phyloP scores from a whole-genome alignment of 2,113 vertebrate genomes.

The Sceloporus undulatus region DNA sequence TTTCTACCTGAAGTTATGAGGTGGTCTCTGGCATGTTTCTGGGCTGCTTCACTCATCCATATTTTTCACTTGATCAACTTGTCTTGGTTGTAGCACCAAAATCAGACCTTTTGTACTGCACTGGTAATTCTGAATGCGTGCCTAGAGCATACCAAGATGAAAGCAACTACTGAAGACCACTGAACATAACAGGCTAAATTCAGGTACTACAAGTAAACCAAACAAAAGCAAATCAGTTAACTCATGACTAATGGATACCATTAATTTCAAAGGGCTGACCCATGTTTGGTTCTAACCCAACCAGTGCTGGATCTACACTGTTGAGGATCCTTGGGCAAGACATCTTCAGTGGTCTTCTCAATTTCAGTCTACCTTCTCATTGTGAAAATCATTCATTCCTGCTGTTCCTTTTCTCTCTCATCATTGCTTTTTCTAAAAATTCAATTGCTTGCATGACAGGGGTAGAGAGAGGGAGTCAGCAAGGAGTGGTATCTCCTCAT shows the following conservation, averaged over 20 bases:
- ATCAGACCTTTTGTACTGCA: not conserved
- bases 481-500: too few species aligned
- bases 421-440: too few species aligned
- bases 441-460: too few species aligned
- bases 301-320: too few species aligned
- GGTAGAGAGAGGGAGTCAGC: too few species aligned
- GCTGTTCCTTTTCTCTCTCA: too few species aligned
- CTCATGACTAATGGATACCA: not conserved
- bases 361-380: too few species aligned
- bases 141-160: not conserved
- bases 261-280: not conserved
- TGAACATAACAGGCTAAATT: not conserved
- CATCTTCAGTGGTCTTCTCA: too few species aligned
- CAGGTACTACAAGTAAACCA: not conserved
- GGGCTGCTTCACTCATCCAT: not conserved
- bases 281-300: not conserved
- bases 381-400: too few species aligned
- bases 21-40: not conserved
- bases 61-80: not conserved
- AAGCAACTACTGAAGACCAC: not conserved
- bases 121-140: not conserved
- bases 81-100: too few species aligned
- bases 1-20: not conserved
- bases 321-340: too few species aligned
- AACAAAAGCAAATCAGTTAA: not conserved